A percentile compares a stretch with the other conserved stretches of the same genome.
Conservation (phyloP, 2,888 invertebrate species). For the Patella caerulea region DNA sequence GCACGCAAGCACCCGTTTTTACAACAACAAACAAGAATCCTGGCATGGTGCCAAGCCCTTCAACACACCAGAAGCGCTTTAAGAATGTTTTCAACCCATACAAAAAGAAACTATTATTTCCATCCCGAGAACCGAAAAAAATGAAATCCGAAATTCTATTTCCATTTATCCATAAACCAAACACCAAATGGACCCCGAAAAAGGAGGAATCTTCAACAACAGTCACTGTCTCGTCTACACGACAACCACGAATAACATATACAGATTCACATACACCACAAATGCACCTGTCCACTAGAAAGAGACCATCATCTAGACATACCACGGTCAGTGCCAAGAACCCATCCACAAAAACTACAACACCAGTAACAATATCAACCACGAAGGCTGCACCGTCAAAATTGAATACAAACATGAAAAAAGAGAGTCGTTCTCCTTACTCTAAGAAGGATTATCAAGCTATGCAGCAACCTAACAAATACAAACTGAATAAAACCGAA, state of each 20-base stretch:
- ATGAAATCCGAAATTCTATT: not conserved
- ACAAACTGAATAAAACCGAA: not conserved
- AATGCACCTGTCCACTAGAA: not conserved
- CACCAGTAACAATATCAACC: not conserved
- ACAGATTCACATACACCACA: constrained; percentile 5
- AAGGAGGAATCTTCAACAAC: not conserved
- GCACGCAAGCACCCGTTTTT: not conserved
- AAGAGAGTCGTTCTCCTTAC: constrained; percentile 11
- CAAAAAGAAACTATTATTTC: not conserved
- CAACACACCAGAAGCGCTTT: not conserved
- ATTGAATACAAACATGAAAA: not conserved
- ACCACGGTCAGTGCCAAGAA: not conserved
- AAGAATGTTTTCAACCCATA: not conserved
- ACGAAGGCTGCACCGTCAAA: not conserved
- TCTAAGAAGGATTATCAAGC: not conserved
- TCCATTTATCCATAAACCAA: not conserved
- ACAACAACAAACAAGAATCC: not conserved
- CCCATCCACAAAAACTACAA: not conserved
- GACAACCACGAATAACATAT: not conserved
- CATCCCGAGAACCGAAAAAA: not conserved
- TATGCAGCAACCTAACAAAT: not conserved
- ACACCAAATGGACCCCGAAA: not conserved
- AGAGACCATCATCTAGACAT: not conserved
- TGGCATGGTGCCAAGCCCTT: too few relatives aligned
- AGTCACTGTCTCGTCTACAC: not conserved